phyloP scores from a whole-genome alignment of 2,888 invertebrate species.

The Cantharis rufa region DNA sequence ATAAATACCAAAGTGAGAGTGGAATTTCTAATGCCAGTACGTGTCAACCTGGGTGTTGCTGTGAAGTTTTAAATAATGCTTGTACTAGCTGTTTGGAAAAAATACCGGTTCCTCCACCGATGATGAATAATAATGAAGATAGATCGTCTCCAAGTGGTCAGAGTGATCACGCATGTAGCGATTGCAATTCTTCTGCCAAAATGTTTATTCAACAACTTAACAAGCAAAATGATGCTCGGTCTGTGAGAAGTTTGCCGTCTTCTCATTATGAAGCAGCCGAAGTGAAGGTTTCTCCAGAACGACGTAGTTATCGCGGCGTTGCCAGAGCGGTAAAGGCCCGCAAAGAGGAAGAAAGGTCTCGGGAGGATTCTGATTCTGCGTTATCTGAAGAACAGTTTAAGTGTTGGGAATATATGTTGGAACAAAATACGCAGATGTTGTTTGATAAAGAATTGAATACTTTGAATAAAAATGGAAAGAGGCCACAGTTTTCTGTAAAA shows the following conservation, averaged over 20 bases:
- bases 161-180: conserved; percentile 71
- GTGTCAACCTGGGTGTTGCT: conserved; percentile 66
- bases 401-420: conserved; percentile 92
- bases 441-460: conserved; percentile 89
- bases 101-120: conserved; percentile 52
- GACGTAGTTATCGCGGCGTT: conserved; percentile 64
- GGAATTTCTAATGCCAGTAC: conserved; percentile 56
- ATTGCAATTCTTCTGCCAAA: conserved; percentile 55
- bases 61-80: conserved; percentile 64
- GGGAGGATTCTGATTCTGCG: conserved; percentile 62
- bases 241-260: conserved; percentile 49
- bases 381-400: conserved; percentile 86
- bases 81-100: conserved; percentile 57
- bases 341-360: conserved; percentile 63
- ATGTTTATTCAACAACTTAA: conserved; percentile 53
- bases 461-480: conserved; percentile 66
- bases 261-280: conserved; percentile 53
- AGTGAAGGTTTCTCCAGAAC: conserved; percentile 57
- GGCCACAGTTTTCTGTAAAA: conserved; percentile 59
- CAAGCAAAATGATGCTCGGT: conserved; percentile 46
- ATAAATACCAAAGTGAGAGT: conserved; percentile 57
- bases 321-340: conserved; percentile 66
- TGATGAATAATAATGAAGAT: conserved; percentile 61
- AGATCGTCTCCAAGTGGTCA: conserved; percentile 86
- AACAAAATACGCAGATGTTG: conserved; percentile 85